phyloP scores from a whole-genome alignment of 2,113 vertebrate genomes.

The Podarcis cretensis region DNA sequence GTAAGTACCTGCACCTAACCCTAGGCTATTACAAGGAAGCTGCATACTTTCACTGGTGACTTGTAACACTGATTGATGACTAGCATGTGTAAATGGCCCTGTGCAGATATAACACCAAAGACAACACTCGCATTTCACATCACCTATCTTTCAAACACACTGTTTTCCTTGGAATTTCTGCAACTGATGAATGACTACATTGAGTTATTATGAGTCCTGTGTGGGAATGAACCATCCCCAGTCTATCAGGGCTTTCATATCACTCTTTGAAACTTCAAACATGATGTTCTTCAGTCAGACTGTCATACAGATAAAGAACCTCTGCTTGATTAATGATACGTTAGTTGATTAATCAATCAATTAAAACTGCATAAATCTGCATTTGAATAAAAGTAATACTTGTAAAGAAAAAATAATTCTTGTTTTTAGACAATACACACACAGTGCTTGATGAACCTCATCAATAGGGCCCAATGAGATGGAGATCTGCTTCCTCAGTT shows the following conservation, averaged over 20 bases:
- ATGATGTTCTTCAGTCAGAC: neutral
- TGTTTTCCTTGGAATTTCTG: neutral
- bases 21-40: neutral
- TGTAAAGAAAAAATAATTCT: neutral
- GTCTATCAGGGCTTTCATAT: neutral
- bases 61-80: neutral
- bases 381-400: neutral
- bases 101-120: neutral
- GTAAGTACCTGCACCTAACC: neutral
- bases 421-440: neutral
- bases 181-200: neutral
- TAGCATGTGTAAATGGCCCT: neutral
- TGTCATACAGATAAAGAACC: neutral
- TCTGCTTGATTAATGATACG: neutral
- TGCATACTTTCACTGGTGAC: neutral
- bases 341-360: neutral
- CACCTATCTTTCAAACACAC: neutral
- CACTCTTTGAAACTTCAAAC: neutral
- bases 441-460: neutral
- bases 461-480: no score
- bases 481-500: no score
- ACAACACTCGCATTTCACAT: neutral
- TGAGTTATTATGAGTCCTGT: neutral
- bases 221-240: neutral
- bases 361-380: neutral